These are phyloP conservation scores for Sclerodermus sp. DNA, from an alignment of 2,888 invertebrate genomes.

Conservation along the genomic window DNA sequence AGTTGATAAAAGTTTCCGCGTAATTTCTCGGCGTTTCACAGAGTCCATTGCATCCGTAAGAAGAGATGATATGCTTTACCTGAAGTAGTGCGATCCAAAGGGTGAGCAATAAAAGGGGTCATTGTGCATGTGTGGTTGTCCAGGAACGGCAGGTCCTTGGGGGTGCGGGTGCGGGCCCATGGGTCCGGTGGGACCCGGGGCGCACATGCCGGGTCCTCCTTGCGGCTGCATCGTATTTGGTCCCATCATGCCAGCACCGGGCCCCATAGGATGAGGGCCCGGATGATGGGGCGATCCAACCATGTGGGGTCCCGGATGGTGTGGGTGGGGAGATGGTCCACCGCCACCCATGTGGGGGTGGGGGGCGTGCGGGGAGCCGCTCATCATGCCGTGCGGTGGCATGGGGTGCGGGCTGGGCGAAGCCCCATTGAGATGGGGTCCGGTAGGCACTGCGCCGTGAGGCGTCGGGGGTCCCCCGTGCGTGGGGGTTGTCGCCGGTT, in stretches of 20 bases:
- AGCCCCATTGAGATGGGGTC: slow-evolving; percentile 52
- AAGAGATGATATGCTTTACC: no score
- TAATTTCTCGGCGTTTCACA: no score
- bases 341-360: slow-evolving; percentile 52
- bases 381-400: slow-evolving; percentile 54
- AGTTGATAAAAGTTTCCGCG: no score
- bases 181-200: slow-evolving; percentile 51
- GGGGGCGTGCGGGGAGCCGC: slow-evolving; percentile 50
- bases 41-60: no score
- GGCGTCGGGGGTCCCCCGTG: slow-evolving; percentile 53
- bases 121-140: slow-evolving; percentile 59
- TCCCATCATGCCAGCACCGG: slow-evolving; percentile 41
- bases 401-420: slow-evolving; percentile 53
- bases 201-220: slow-evolving; percentile 51
- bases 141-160: slow-evolving; percentile 51
- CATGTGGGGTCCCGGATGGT: slow-evolving; percentile 54
- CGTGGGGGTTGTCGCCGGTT: slow-evolving; percentile 53
- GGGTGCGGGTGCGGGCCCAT: slow-evolving; percentile 50
- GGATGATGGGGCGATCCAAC: slow-evolving; percentile 54
- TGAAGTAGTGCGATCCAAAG: slow-evolving; percentile 64
- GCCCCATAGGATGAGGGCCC: slow-evolving; percentile 52
- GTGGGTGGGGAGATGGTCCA: slow-evolving; percentile 53
- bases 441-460: slow-evolving; percentile 40
- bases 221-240: slow-evolving; percentile 52
- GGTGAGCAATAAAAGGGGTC: slow-evolving; percentile 66